phyloP scores from a whole-genome alignment of 2,888 invertebrate species.

The Tiphia femorata region DNA sequence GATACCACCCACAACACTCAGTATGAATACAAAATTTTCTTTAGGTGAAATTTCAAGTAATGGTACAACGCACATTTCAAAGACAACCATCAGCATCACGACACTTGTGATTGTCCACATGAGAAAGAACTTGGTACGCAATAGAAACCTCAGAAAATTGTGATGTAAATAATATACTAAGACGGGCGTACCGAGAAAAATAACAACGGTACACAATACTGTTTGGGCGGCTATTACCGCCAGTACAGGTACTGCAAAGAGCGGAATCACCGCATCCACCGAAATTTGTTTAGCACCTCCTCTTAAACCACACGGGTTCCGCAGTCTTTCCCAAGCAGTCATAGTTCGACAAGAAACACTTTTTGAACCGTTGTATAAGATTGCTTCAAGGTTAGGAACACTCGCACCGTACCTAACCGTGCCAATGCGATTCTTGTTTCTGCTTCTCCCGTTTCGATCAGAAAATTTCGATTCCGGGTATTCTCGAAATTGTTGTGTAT shows the following conservation, averaged over 20 bases:
- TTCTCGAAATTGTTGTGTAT: conserved; percentile 14
- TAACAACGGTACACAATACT: conserved; percentile 56
- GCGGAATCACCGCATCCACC: conserved; percentile 64
- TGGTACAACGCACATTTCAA: conserved; percentile 79
- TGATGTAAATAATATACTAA: conserved; percentile 63
- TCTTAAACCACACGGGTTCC: conserved; percentile 56
- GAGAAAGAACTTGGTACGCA: conserved; percentile 80
- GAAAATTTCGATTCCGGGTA: conserved; percentile 1
- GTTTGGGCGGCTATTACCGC: conserved; percentile 63
- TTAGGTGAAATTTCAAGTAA: conserved; percentile 78
- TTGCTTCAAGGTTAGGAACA: conserved; percentile 27
- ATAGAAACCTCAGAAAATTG: conserved; percentile 62
- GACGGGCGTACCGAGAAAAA: conserved; percentile 59
- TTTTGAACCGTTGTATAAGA: not conserved
- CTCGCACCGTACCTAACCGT: not conserved
- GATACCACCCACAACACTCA: conserved; percentile 69
- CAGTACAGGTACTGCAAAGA: conserved; percentile 60
- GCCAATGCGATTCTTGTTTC: not conserved
- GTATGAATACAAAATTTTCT: conserved; percentile 74
- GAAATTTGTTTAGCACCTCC: conserved; percentile 64
- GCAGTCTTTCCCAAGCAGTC: conserved; percentile 54
- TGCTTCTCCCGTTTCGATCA: not conserved
- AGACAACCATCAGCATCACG: conserved; percentile 76
- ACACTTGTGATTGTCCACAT: conserved; percentile 82
- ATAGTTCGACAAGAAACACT: conserved; percentile 33